Evolutionary conservation across 2,797 vertebrate species (phyloP).

Genomic region (Jordanella pulchra): DNA sequence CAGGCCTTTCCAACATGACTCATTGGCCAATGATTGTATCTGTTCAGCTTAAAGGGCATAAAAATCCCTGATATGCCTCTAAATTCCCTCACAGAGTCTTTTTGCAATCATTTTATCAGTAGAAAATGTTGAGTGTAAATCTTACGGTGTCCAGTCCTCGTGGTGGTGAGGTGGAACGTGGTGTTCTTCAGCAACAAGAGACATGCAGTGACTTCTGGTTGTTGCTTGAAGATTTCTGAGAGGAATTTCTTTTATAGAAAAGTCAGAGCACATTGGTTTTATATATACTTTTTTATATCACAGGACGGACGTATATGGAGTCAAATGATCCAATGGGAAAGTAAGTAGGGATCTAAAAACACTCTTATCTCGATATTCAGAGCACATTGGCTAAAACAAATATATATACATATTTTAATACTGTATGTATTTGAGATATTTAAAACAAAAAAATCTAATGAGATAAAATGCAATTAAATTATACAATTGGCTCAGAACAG

Average conservation of each 20-base stretch:
- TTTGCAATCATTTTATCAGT: not conserved
- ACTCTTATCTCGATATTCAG: not conserved
- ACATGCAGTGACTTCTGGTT: not conserved
- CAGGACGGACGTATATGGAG: constrained; percentile 10
- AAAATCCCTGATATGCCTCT: constrained; percentile 44
- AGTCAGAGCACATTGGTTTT: not conserved
- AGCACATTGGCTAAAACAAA: not conserved
- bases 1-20: constrained; percentile 40
- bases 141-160: not conserved
- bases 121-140: constrained; percentile 1
- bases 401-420: too few species aligned
- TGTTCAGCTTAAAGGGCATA: constrained; percentile 52
- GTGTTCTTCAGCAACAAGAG: constrained; percentile 5
- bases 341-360: constrained; percentile 31
- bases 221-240: constrained; percentile 11
- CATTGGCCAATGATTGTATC: constrained; percentile 13
- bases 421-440: not conserved
- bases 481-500: not conserved
- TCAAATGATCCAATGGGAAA: not conserved
- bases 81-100: constrained; percentile 18
- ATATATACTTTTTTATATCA: not conserved
- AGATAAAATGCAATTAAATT: not conserved
- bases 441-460: not conserved
- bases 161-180: not conserved
- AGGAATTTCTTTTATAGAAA: not conserved